Evolutionary conservation across 2,888 invertebrate genomes (phyloP).

Genomic region (Volucella inflata): DNA sequence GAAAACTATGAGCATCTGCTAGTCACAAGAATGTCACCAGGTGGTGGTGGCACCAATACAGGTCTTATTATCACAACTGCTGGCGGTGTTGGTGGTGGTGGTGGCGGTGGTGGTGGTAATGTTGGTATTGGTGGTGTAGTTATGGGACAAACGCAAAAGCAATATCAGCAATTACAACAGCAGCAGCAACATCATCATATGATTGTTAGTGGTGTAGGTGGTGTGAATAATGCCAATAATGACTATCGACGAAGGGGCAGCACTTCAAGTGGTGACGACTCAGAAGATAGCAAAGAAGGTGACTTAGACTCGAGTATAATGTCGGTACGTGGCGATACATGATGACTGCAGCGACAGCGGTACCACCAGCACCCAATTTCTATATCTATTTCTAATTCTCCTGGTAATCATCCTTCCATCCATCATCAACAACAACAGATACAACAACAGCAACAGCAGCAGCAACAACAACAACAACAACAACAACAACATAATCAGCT

Average conservation of each 20-base stretch:
- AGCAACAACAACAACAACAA: constrained; percentile 78
- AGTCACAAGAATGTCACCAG: constrained; percentile 80
- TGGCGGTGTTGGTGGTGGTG: constrained; percentile 27
- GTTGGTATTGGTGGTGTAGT: constrained; percentile 41
- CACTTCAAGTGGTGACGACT: constrained; percentile 83
- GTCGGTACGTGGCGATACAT: constrained; percentile 68
- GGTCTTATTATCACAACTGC: constrained; percentile 46
- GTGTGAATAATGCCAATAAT: constrained; percentile 75
- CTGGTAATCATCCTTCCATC: constrained; percentile 57
- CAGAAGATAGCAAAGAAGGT: constrained; percentile 84
- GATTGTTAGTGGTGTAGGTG: constrained; percentile 50
- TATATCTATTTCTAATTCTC: constrained; percentile 67
- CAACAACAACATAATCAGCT: constrained; percentile 75
- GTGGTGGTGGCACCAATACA: constrained; percentile 72
- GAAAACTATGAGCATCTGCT: constrained; percentile 83
- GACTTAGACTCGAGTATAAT: constrained; percentile 80
- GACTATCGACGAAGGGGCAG: constrained; percentile 81
- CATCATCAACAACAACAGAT: constrained; percentile 67
- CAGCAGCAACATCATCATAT: constrained; percentile 68
- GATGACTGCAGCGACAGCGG: constrained; percentile 74
- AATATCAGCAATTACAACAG: constrained; percentile 75
- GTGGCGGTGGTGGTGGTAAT: constrained; percentile 39
- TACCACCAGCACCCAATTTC: constrained; percentile 69
- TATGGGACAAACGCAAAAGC: constrained; percentile 78
- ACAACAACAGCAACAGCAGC: constrained; percentile 78